Evolutionary conservation across 2,888 invertebrate species (phyloP), one percentile per base, ranked within the genome.

Genomic region (Doris montereyensis): DNA sequence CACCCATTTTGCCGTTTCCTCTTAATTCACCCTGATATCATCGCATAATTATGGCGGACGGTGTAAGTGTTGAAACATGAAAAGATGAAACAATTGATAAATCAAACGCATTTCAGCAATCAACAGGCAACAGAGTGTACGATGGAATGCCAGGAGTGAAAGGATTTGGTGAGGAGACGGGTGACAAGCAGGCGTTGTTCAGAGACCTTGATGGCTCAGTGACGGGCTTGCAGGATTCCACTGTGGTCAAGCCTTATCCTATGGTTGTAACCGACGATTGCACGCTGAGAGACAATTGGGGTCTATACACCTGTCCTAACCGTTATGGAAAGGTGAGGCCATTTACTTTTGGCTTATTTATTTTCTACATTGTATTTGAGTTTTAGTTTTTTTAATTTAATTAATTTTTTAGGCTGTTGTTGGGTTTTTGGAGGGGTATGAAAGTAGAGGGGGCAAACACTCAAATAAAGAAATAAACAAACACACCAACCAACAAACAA

Each of bases 231-330:
- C 41, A 57, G 28, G 76, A 73, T 0, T 26, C 80, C 1, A 76
- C 76, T 3, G 72, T 85, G 0, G 83, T 84, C n/a, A 84, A 83
- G 62, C 84, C 84, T 0, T 77, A 77, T 58, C 70, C 75, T 1
- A 81, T 81, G 32, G 83, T 80, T 34, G 76, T 74, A 17, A 84
- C 83, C 17, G 32, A 78, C 0, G 8, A 67, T 1, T 85, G 85
- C 78, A 71, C 57, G 30, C 76, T 70, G 8, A 75, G 83, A 52
- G 10, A 67, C 1, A 81, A 82, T 77, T 85, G 85, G 85, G 81
- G 81, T 3, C 81, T 85, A 83, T 83, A 84, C 0, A 73, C 83
- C 1, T 85, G 85, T 78, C 83, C 84, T n/a, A 68, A 85, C 41
- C 76, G 62, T 8, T 85, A 81, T 68, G 85, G 83, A 52, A 82